Evolutionary conservation across 64 coral and sea anemone species (phyloP), one percentile per base, ranked within the genome.

Genomic region (Actinia equina): DNA sequence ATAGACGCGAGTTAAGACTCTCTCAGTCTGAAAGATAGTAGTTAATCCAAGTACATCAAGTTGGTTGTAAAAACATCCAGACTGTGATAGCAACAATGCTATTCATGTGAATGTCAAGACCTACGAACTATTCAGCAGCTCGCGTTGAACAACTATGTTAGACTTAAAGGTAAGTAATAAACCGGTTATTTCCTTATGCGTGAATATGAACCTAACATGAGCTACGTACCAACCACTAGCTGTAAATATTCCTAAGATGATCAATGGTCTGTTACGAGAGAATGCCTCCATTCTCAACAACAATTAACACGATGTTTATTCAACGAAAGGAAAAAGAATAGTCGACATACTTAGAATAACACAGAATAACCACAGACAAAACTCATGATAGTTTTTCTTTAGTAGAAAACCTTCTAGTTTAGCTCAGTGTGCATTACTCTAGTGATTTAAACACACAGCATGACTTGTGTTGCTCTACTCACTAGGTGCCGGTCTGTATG

Each of bases 271-370:
- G 69, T 74, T 41, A 30, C 11, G 20, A 74, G 69, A 74, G 25
- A 14, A n/a, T 6, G 11, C 62, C 41, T 74, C 26, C 2, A 12
- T 13, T 74, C 13, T 74, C 26, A 41, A 74, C 69, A 30, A 74
- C 25, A 74, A 74, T 30, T 74, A 74, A 2, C 69, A 30, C 26
- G 12, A 41, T 74, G 69, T 74, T 74, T 74, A 74, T 41, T 74
- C 69, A 74, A 42, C n/a, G n/a, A 74, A 41, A 9, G 12, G 10
- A 26, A 74, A 74, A 41, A 41, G 69, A 74, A 74, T 74, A 41
- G 12, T 74, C 7, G 10, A 74, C 69, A 74, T 74, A 74, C 69
- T 74, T 74, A 37, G 69, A 74, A 74, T 74, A 74, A 74, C 69
- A 41, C 69, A 41, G 13, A 37, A 30, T 15, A 41, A 74, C 69